Percentiles rank a stretch among this genome's conserved stretches.
phyloP scores from a whole-genome alignment of 2,888 invertebrate genomes.

The Drosophila longiperda region DNA sequence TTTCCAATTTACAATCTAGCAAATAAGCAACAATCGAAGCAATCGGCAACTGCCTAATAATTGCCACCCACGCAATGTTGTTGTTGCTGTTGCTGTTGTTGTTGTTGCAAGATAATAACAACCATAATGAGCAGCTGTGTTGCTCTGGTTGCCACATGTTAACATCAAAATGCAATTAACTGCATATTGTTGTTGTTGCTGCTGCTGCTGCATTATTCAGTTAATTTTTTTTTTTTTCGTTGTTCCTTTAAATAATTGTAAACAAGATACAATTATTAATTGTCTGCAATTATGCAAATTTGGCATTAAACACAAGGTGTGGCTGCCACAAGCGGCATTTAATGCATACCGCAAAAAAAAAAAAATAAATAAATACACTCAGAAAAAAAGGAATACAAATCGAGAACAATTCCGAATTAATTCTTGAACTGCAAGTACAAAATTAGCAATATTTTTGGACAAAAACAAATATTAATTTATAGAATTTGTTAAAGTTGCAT shows the following conservation, averaged over 20 bases:
- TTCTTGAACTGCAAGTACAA: neutral
- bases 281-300: slow-evolving; percentile 47
- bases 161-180: slow-evolving; percentile 82
- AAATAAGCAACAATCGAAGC: slow-evolving; percentile 4
- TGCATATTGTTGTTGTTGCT: slow-evolving; percentile 42
- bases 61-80: slow-evolving; percentile 38
- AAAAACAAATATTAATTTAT: neutral
- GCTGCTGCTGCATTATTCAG: neutral
- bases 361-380: neutral
- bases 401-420: neutral
- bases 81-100: slow-evolving; percentile 6
- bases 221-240: neutral
- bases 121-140: slow-evolving; percentile 31
- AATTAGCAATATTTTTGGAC: neutral
- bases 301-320: slow-evolving; percentile 17
- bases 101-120: slow-evolving; percentile 46
- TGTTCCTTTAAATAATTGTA: slow-evolving; percentile 2
- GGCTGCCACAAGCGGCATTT: slow-evolving; percentile 7
- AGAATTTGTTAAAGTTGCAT: neutral
- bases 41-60: slow-evolving; percentile 51
- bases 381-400: neutral
- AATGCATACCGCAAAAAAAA: slow-evolving; percentile 3
- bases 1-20: slow-evolving; percentile 22
- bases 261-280: slow-evolving; percentile 18
- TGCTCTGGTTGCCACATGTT: slow-evolving; percentile 31